Percentiles rank a stretch among this genome's conserved stretches.
phyloP scores from a whole-genome alignment of 1,140 invertebrate genomes.

The Cyclina sinensis region DNA sequence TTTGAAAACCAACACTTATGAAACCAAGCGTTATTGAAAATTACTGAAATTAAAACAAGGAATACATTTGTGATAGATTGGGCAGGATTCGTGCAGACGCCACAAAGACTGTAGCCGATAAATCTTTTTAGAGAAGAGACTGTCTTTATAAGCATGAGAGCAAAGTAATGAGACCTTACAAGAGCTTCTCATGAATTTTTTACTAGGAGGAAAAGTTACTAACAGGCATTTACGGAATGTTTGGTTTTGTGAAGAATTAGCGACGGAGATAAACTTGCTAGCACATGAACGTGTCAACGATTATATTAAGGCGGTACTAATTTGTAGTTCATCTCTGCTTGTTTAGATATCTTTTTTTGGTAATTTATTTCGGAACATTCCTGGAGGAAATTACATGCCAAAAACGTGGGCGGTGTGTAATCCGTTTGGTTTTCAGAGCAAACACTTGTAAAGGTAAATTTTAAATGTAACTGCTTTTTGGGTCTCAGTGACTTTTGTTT shows the following conservation, averaged over 20 bases:
- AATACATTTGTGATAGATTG: conserved; percentile 10
- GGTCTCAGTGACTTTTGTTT: not conserved
- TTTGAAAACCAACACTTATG: too few species aligned
- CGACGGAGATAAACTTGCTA: not conserved
- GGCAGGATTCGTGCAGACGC: not conserved
- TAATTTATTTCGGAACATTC: too few species aligned
- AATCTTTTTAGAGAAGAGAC: not conserved
- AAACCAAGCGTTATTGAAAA: too few species aligned
- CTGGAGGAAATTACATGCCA: too few species aligned
- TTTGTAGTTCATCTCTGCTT: not conserved
- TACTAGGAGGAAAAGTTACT: not conserved
- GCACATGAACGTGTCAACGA: not conserved
- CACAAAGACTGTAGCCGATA: not conserved
- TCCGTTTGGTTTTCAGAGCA: too few species aligned
- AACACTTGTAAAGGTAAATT: too few species aligned
- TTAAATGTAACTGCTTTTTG: too few species aligned
- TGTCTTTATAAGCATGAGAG: not conserved
- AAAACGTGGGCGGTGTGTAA: too few species aligned
- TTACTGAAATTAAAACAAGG: too few species aligned
- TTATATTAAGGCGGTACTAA: not conserved
- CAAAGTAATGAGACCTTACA: not conserved
- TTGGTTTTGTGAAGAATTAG: not conserved
- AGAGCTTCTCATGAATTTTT: conserved; percentile 16
- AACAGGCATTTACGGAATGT: not conserved
- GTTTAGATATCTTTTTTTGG: too few species aligned